A percentile compares a stretch with the other conserved stretches of the same genome.
phyloP scores from a whole-genome alignment of 2,797 vertebrate genomes.

The Pagetopsis macropterus region DNA sequence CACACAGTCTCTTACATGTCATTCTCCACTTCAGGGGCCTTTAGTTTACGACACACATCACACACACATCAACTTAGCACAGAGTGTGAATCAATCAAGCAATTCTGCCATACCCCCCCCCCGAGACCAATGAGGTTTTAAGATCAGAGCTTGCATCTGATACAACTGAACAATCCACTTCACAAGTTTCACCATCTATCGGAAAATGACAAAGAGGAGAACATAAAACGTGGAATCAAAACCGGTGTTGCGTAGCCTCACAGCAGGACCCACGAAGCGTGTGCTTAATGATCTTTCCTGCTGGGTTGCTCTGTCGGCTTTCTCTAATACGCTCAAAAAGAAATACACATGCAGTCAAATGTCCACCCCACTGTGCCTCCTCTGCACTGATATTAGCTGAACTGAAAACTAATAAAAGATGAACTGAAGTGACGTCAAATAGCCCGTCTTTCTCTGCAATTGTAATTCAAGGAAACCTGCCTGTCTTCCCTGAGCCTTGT shows the following conservation, averaged over 20 bases:
- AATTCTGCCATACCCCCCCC: slow-evolving; percentile 33
- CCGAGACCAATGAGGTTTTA: slow-evolving; percentile 48
- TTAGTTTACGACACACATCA: slow-evolving; percentile 35
- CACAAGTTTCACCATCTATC: slow-evolving; percentile 44
- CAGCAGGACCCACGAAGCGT: slow-evolving; percentile 35
- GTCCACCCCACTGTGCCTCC: slow-evolving; percentile 38
- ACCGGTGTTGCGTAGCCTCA: slow-evolving; percentile 34
- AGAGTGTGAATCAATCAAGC: slow-evolving; percentile 25
- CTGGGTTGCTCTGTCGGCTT: slow-evolving; percentile 44
- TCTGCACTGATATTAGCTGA: slow-evolving; percentile 49
- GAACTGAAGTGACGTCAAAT: slow-evolving; percentile 15
- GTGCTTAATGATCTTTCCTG: slow-evolving; percentile 62
- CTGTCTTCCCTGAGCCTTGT: background rate
- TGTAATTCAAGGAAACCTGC: background rate
- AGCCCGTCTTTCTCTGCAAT: background rate
- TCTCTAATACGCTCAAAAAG: slow-evolving; percentile 54
- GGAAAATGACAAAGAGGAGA: slow-evolving; percentile 50
- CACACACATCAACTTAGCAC: slow-evolving; percentile 26
- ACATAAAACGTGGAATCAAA: slow-evolving; percentile 48
- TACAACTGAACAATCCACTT: slow-evolving; percentile 42
- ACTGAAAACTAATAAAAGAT: slow-evolving; percentile 40
- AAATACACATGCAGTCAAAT: slow-evolving; percentile 46
- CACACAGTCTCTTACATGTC: slow-evolving; percentile 17
- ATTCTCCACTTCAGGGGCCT: slow-evolving; percentile 31
- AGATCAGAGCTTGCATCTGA: slow-evolving; percentile 43